Percentiles rank a stretch among this genome's conserved stretches.
Conservation (phyloP, 1,140 invertebrate genomes). For the Drosophila pseudoananassae region DNA sequence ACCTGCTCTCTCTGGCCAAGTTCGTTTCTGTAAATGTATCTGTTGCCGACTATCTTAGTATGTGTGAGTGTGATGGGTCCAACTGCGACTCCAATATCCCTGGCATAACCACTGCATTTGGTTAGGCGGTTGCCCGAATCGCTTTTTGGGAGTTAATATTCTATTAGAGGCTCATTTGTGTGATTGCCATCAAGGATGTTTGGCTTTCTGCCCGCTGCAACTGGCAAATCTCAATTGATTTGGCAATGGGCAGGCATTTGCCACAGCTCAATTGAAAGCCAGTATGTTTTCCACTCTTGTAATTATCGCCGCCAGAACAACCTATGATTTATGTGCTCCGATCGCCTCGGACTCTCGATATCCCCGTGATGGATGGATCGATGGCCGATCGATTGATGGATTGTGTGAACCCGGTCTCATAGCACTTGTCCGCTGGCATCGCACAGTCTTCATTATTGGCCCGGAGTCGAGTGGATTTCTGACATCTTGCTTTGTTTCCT, state of each 20-base stretch:
- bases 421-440: constrained; percentile 67
- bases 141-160: constrained; percentile 81
- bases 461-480: constrained; percentile 65
- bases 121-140: constrained; percentile 54
- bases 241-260: constrained; percentile 26
- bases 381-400: constrained; percentile 71
- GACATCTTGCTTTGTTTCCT: constrained; percentile 76
- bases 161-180: constrained; percentile 83
- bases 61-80: constrained; percentile 17
- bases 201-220: constrained; percentile 22
- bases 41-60: constrained; percentile 11
- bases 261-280: constrained; percentile 39
- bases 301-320: constrained; percentile 50
- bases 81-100: constrained; percentile 33
- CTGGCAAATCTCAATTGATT: constrained; percentile 18
- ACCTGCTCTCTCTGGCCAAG: constrained; percentile 47
- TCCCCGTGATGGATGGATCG: constrained; percentile 71
- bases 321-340: constrained; percentile 68
- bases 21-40: constrained; percentile 27
- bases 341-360: constrained; percentile 45
- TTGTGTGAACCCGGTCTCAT: constrained; percentile 64
- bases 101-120: constrained; percentile 48
- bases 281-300: constrained; percentile 51
- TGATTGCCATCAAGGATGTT: constrained; percentile 78
- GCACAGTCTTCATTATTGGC: constrained; percentile 55